Evolutionary conservation across 2,888 invertebrate species (phyloP).

Genomic region (Cheilosia variabilis): DNA sequence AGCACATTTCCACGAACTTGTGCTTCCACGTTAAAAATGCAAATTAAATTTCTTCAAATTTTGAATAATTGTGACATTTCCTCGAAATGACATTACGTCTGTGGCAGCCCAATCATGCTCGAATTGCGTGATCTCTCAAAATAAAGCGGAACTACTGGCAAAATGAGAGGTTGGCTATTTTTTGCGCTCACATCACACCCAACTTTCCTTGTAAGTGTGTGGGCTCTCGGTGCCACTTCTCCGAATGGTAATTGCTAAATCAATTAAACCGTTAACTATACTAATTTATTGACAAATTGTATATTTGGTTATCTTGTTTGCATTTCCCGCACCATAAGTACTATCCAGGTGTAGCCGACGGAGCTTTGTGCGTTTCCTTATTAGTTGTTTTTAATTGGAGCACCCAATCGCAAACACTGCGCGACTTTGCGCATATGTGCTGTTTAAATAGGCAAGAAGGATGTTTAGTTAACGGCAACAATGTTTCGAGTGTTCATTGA

Average conservation of each 20-base stretch:
- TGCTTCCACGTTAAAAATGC: constrained; percentile 4
- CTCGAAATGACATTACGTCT: constrained; percentile 44
- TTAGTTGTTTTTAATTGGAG: constrained; percentile 26
- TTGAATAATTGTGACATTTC: constrained; percentile 39
- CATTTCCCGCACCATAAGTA: constrained; percentile 44
- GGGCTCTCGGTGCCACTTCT: background rate
- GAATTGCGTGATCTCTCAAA: constrained; percentile 34
- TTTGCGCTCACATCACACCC: constrained; percentile 2
- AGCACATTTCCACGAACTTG: background rate
- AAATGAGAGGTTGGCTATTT: background rate
- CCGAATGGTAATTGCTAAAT: constrained; percentile 39
- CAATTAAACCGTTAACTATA: constrained; percentile 50
- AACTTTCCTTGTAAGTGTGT: constrained; percentile 49
- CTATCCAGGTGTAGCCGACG: background rate
- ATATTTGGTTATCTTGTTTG: constrained; percentile 52
- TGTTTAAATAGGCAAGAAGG: constrained; percentile 41
- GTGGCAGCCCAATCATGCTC: constrained; percentile 4
- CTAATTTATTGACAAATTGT: constrained; percentile 55
- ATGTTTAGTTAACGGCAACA: constrained; percentile 15
- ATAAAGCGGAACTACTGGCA: constrained; percentile 41
- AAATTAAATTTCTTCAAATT: constrained; percentile 36
- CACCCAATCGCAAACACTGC: background rate
- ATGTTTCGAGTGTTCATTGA: constrained; percentile 3
- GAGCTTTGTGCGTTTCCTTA: constrained; percentile 32
- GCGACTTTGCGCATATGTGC: too few relatives aligned